Percentiles rank a stretch among this genome's conserved stretches.
These are phyloP conservation scores for Typhlomys cinereus DNA, from an alignment of 2,113 vertebrate species.

Conservation along the genomic window DNA sequence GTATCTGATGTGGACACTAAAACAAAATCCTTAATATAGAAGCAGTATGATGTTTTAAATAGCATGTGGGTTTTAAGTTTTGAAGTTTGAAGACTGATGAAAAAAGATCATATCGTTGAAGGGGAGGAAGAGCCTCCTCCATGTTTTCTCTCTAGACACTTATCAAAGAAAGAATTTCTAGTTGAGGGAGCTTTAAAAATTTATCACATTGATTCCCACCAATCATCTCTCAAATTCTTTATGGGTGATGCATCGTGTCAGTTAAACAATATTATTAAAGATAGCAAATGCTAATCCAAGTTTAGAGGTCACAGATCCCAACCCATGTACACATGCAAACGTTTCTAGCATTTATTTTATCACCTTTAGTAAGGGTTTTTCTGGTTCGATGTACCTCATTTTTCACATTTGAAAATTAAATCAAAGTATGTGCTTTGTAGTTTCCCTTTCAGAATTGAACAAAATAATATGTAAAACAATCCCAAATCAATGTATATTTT, in stretches of 20 bases:
- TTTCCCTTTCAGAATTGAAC: not conserved
- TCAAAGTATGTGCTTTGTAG: not conserved
- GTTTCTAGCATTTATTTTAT: not conserved
- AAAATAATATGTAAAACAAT: not conserved
- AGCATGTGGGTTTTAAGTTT: not conserved
- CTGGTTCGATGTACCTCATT: not conserved
- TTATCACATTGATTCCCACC: not conserved
- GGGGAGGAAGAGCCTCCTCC: not conserved
- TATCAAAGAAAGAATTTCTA: not conserved
- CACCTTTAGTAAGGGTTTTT: not conserved
- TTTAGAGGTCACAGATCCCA: too few relatives aligned
- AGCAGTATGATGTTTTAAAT: not conserved
- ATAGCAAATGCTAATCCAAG: not conserved
- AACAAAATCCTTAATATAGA: not conserved
- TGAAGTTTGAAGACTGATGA: not conserved
- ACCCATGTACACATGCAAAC: not conserved
- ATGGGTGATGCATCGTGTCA: not conserved
- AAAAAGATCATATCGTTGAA: not conserved
- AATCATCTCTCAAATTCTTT: not conserved
- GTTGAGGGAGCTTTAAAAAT: not conserved
- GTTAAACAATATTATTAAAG: not conserved
- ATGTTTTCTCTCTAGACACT: not conserved
- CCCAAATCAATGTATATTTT: too few relatives aligned
- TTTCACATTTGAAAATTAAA: not conserved
- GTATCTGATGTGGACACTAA: not conserved